These are phyloP conservation scores for Papilio demoleus DNA, from an alignment of 2,888 invertebrate species.

Conservation along the genomic window DNA sequence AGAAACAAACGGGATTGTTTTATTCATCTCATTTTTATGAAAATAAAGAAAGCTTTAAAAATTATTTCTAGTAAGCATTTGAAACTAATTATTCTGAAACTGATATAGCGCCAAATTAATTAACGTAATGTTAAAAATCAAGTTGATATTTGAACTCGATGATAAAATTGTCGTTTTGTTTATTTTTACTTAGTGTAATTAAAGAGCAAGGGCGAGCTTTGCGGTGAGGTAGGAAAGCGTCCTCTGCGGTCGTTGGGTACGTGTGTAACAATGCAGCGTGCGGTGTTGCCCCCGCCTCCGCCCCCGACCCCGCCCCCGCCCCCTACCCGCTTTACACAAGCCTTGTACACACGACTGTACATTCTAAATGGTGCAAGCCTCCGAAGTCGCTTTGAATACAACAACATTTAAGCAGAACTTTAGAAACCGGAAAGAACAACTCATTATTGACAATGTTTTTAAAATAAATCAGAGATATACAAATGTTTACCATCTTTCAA, in stretches of 20 bases:
- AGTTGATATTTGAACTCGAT: not conserved
- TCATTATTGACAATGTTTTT: not conserved
- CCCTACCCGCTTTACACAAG: slow-evolving; percentile 77
- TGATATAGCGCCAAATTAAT: too few species aligned
- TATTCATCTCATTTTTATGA: too few species aligned
- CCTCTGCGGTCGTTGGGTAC: slow-evolving; percentile 55
- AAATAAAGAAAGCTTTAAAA: too few species aligned
- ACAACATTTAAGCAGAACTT: slow-evolving; percentile 53
- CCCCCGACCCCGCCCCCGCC: slow-evolving; percentile 58
- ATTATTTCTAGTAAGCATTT: too few species aligned
- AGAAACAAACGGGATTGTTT: too few species aligned
- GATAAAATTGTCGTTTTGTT: not conserved
- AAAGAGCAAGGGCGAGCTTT: slow-evolving; percentile 36
- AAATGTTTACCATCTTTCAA: too few species aligned
- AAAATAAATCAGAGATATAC: too few species aligned
- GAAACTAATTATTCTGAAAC: too few species aligned
- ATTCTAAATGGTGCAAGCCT: slow-evolving; percentile 80
- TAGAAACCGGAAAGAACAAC: not conserved
- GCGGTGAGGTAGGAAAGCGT: slow-evolving; percentile 31
- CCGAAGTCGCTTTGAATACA: slow-evolving; percentile 61
- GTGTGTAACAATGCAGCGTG: slow-evolving; percentile 67
- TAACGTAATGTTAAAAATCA: too few species aligned
- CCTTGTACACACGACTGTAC: slow-evolving; percentile 75
- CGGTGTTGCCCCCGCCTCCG: slow-evolving; percentile 45
- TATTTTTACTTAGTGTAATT: slow-evolving; percentile 19